These are phyloP conservation scores for Polydrusus tereticollis DNA, from an alignment of 2,888 invertebrate species.

Conservation along the genomic window DNA sequence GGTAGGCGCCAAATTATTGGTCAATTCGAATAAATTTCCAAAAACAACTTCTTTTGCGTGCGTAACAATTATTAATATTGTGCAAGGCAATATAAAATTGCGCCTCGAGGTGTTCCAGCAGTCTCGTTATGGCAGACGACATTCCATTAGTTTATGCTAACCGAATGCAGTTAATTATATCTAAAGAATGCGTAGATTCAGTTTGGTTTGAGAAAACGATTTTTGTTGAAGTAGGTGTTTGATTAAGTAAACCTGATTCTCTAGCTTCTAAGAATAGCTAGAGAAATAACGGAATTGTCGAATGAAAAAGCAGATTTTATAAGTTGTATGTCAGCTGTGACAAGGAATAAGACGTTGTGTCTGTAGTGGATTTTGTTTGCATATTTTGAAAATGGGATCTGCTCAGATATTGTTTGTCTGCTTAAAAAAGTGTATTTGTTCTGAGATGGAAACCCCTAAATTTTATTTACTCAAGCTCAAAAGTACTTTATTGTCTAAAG, in stretches of 20 bases:
- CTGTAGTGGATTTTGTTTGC: too few relatives aligned
- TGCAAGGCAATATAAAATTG: conserved; percentile 21
- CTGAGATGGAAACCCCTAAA: too few relatives aligned
- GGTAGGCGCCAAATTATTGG: neutral
- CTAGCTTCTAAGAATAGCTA: conserved; percentile 25
- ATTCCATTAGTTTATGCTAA: conserved; percentile 38
- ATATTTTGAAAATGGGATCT: too few relatives aligned
- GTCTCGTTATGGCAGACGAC: conserved; percentile 38
- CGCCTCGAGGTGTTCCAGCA: conserved; percentile 20
- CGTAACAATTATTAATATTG: conserved; percentile 30
- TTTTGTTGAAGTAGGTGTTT: conserved; percentile 29
- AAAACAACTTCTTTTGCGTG: conserved; percentile 10
- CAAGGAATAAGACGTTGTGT: too few relatives aligned
- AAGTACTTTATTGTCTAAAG: too few relatives aligned
- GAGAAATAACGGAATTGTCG: conserved; percentile 9
- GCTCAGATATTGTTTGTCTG: too few relatives aligned
- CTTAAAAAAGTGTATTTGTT: too few relatives aligned
- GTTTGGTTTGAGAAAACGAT: conserved; percentile 20
- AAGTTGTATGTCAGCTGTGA: neutral
- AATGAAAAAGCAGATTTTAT: conserved; percentile 14
- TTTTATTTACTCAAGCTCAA: too few relatives aligned
- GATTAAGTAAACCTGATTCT: conserved; percentile 30
- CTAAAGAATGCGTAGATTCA: conserved; percentile 22
- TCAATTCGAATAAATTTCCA: conserved; percentile 6
- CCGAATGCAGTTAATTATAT: conserved; percentile 34